Evolutionary conservation across 92 coral and sea anemone genomes (phyloP).

Genomic region (Palythoa heliodiscus): DNA sequence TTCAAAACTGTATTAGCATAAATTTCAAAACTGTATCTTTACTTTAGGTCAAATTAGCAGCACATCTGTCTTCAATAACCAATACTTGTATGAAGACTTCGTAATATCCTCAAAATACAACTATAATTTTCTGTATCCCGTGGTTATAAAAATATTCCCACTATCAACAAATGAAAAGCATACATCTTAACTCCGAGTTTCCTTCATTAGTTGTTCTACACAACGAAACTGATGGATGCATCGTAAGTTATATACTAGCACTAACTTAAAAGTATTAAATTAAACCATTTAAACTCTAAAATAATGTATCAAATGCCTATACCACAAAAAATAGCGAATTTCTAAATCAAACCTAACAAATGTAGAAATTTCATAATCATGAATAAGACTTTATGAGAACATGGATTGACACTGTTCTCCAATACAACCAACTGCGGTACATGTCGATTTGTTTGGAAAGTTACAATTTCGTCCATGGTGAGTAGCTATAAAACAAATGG

Average conservation of each 20-base stretch:
- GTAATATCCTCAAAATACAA: not conserved
- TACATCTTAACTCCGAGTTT: no score
- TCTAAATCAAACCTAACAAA: not conserved
- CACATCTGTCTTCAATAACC: not conserved
- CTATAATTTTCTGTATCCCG: not conserved
- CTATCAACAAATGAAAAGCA: no score
- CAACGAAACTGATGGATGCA: no score
- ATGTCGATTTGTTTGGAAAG: not conserved
- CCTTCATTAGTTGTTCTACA: no score
- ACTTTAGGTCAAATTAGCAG: not conserved
- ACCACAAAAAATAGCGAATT: no score
- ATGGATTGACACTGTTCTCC: not conserved
- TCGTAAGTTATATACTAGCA: no score
- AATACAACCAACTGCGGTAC: not conserved
- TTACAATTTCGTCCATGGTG: not conserved
- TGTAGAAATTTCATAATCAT: not conserved
- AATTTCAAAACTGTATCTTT: not conserved
- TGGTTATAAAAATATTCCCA: not conserved
- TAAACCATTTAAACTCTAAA: no score
- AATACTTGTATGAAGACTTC: not conserved
- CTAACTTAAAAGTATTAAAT: no score
- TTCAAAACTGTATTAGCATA: not conserved
- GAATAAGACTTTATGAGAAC: not conserved
- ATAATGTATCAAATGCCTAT: no score
- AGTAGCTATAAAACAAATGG: conserved; percentile 20